Percentiles rank a stretch among this genome's conserved stretches.
phyloP scores from a whole-genome alignment of 1,140 invertebrate species.

The Drosophila pseudoobscura region DNA sequence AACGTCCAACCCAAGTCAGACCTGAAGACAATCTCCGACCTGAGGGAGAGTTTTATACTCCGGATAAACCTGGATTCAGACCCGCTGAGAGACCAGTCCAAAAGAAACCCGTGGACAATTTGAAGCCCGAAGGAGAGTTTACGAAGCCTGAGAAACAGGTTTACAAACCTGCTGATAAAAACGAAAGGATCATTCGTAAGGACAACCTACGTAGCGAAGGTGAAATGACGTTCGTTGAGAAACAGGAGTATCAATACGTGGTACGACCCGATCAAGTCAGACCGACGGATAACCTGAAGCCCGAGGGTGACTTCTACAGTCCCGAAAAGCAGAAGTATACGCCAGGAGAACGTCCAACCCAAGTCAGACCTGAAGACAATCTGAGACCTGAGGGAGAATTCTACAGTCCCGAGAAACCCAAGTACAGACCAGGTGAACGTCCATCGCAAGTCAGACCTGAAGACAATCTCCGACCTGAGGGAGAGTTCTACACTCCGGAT shows the following conservation, averaged over 20 bases:
- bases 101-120: constrained; percentile 84
- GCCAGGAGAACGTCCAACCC: constrained; percentile 66
- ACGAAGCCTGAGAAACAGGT: constrained; percentile 74
- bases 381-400: constrained; percentile 80
- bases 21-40: constrained; percentile 86
- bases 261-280: constrained; percentile 81
- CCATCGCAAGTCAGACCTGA: too few species aligned
- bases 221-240: constrained; percentile 80
- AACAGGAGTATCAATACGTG: constrained; percentile 71
- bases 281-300: constrained; percentile 41
- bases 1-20: constrained; percentile 79
- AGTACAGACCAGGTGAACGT: too few species aligned
- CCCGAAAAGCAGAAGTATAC: constrained; percentile 83
- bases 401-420: too few species aligned
- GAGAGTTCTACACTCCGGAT: too few species aligned
- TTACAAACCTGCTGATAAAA: constrained; percentile 83
- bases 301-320: constrained; percentile 52
- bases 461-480: too few species aligned
- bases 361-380: constrained; percentile 30
- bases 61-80: constrained; percentile 54
- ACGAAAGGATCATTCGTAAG: constrained; percentile 84
- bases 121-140: constrained; percentile 84
- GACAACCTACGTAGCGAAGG: constrained; percentile 88
- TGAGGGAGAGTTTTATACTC: constrained; percentile 84
- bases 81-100: constrained; percentile 79